A percentile compares a stretch with the other conserved stretches of the same genome.
phyloP scores from a whole-genome alignment of 2,888 invertebrate genomes.

The Conops quadrifasciatus region DNA sequence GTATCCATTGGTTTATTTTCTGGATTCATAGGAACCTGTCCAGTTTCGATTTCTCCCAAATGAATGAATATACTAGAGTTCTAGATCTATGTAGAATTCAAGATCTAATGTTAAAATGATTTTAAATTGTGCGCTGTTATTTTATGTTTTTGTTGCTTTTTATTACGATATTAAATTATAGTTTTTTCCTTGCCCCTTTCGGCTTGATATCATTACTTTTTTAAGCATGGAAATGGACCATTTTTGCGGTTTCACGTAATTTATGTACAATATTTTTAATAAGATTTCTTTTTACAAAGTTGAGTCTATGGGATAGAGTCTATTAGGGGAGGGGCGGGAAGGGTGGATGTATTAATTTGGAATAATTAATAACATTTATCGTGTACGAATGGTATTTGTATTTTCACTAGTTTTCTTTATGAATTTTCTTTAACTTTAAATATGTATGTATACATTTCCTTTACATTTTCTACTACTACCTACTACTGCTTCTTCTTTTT shows the following conservation, averaged over 20 bases:
- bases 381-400: no score
- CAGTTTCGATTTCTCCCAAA: background rate
- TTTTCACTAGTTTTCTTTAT: background rate
- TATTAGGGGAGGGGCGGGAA: no score
- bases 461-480: background rate
- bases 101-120: conserved; percentile 2
- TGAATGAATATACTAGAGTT: background rate
- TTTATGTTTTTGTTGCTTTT: background rate
- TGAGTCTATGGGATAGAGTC: no score
- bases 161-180: background rate
- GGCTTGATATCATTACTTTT: background rate
- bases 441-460: background rate
- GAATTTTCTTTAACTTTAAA: background rate
- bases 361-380: no score
- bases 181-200: background rate
- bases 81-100: background rate
- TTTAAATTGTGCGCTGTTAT: conserved; percentile 29
- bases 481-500: background rate
- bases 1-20: background rate
- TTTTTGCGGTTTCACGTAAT: background rate
- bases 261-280: background rate
- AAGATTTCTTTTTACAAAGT: background rate
- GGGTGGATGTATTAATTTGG: no score
- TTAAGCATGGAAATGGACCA: background rate
- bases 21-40: conserved; percentile 5